Base-by-base conservation (phyloP, 2,888 invertebrate species). In the Rhabditoides inermis region DNA sequence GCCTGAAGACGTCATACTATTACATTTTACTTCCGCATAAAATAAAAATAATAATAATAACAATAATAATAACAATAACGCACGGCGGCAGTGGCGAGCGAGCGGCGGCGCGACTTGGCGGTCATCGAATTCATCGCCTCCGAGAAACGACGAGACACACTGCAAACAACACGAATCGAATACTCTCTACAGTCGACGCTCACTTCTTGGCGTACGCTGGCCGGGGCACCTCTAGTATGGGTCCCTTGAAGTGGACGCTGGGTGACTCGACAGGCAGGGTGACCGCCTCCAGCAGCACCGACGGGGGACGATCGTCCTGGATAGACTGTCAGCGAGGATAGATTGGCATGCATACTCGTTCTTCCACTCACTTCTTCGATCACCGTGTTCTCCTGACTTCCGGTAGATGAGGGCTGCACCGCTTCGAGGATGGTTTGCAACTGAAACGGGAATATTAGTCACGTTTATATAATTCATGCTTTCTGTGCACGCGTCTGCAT, bases 401-500 rank as follows among this genome's bases (percentile, higher is more conserved):
- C 68, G 25, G 68, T 66, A 6, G 64, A 63, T 20, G 70, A 70
- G 6, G 69, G 69, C 41, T 69, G 63, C 12, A 68, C 71, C 18
- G 67, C 69, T 54, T 74, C 72, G 6, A 74, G 65, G 25, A 74
- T 71, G 18, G 69, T 74, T 65, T 73, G 73, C 10, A 73, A 63
- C 68, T 69, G 52, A 54, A 68, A 50, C 28, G 22, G 20, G 49
- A 15, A 47, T 12, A 35, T 26, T 12, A 20, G n/a, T n/a, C n/a
- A n/a, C n/a, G n/a, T n/a, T n/a, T n/a, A n/a, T n/a, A n/a, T n/a
- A n/a, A n/a, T n/a, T n/a, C n/a, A n/a, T n/a, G n/a, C n/a, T n/a
- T n/a, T n/a, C n/a, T n/a, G n/a, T n/a, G n/a, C n/a, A n/a, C n/a
- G n/a, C n/a, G n/a, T n/a, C n/a, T n/a, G n/a, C n/a, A n/a, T n/a